Conservation (phyloP, 1,140 invertebrate species). For the Akabosia matsudoensis region DNA sequence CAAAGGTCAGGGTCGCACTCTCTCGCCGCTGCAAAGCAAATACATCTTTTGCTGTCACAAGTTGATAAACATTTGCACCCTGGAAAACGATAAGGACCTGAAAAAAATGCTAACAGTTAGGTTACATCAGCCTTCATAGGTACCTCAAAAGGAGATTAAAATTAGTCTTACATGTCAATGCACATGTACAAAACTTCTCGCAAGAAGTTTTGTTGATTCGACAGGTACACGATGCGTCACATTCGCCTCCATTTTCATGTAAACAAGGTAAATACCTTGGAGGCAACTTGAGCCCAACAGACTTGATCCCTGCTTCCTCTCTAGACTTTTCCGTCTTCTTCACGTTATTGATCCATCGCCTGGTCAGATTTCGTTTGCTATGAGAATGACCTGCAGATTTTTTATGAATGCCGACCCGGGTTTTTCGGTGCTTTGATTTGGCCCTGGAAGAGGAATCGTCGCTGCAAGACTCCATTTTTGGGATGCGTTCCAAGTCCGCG, state of each 20-base stretch:
- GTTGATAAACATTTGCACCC: constrained; percentile 61
- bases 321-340: constrained; percentile 32
- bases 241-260: constrained; percentile 28
- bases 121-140: neutral
- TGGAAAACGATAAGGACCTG: constrained; percentile 58
- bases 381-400: neutral
- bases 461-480: neutral
- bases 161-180: constrained; percentile 22
- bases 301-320: neutral
- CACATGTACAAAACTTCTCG: constrained; percentile 36
- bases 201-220: constrained; percentile 29
- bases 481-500: neutral
- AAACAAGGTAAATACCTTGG: constrained; percentile 28
- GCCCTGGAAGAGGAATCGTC: neutral
- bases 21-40: constrained; percentile 61
- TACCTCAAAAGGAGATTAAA: neutral
- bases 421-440: neutral
- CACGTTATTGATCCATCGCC: constrained; percentile 34
- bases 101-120: constrained; percentile 20
- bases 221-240: constrained; percentile 24
- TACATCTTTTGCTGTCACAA: constrained; percentile 63
- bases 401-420: neutral
- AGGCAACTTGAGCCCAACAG: neutral
- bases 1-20: constrained; percentile 67
- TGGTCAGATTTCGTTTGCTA: constrained; percentile 6